A percentile compares a stretch with the other conserved stretches of the same genome.
Evolutionary conservation across 2,888 invertebrate species (phyloP).

Genomic region (Leucoma salicis): DNA sequence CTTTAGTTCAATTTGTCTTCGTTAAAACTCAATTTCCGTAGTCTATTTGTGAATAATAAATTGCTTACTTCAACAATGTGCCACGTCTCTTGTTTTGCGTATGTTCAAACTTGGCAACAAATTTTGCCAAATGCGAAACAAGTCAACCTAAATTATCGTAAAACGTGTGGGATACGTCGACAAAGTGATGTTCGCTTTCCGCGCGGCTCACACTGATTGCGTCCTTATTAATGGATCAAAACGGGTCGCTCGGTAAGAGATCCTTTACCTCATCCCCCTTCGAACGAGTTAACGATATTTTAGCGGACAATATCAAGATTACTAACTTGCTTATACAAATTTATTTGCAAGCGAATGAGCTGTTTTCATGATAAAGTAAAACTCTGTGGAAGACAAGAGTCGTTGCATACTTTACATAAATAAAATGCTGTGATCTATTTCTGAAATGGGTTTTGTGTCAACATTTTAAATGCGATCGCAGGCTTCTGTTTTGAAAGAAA

Average conservation of each 20-base stretch:
- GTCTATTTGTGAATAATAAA: slow-evolving; percentile 80
- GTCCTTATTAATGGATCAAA: slow-evolving; percentile 39
- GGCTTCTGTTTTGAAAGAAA: too few species aligned
- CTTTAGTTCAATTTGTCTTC: slow-evolving; percentile 80
- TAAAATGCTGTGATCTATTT: slow-evolving; percentile 1
- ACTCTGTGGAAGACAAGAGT: slow-evolving; percentile 22
- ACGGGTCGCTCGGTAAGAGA: slow-evolving; percentile 7
- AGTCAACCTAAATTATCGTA: slow-evolving; percentile 70
- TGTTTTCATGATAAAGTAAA: slow-evolving; percentile 23
- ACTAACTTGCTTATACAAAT: slow-evolving; percentile 16
- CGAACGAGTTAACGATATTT: slow-evolving; percentile 20
- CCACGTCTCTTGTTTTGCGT: slow-evolving; percentile 56
- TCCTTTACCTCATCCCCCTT: neutral
- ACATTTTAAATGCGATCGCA: too few species aligned
- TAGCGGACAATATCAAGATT: slow-evolving; percentile 23
- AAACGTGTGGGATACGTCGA: slow-evolving; percentile 32
- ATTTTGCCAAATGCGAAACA: slow-evolving; percentile 54
- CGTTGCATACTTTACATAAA: slow-evolving; percentile 14
- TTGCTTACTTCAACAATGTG: slow-evolving; percentile 67
- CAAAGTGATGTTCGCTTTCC: slow-evolving; percentile 33
- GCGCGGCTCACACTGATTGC: slow-evolving; percentile 25
- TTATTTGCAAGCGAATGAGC: slow-evolving; percentile 8
- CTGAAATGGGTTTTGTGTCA: slow-evolving; percentile 1
- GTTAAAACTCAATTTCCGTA: slow-evolving; percentile 79
- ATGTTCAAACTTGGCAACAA: slow-evolving; percentile 49